Base-by-base conservation (phyloP, 2,797 vertebrate species). In the Chelonia mydas region DNA sequence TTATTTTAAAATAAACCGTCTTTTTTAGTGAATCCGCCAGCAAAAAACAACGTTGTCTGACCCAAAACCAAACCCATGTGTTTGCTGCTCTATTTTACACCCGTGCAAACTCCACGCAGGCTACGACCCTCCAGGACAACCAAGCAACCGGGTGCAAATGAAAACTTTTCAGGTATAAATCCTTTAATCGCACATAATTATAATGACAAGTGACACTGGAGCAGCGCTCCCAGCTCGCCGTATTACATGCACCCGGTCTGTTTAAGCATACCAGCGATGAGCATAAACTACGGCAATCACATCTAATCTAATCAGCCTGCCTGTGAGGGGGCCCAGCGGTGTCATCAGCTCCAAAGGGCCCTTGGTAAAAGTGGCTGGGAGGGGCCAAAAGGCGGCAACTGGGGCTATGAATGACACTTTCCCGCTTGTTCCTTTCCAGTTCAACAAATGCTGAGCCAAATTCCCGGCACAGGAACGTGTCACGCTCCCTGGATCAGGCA, bases 371-470 rank as follows among this genome's bases (percentile, higher is more conserved):
- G 96, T 95, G 97, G 96, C 96, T 96, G 96, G 96, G 97, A 96
- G 96, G 97, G 97, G 96, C 97, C 96, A 97, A 90, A 41, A 41
- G 41, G 41, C 95, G 93, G 93, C 94, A 95, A 92, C 91, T 41
- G 96, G 89, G 95, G 94, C 96, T 93, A 74, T 93, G 95, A 96
- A 65, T 96, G 97, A 95, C 97, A 96, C 97, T 85, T 96, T 94
- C 90, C 77, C 94, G 92, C 94, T 97, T 97, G 97, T 97, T 95
- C 96, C 97, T 97, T 97, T 97, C 94, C 97, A 96, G 96, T 90
- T 95, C 94, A 84, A 83, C 96, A 89, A 92, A 96, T 80, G 95
- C 92, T 94, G 92, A 92, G 95, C 81, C 82, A 86, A 47, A 92
- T 82, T n/a, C 90, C 96, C 41, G 93, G 80, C 89, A 94, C 96